Percentiles rank a stretch among this genome's conserved stretches.
Evolutionary conservation across 2,113 vertebrate species (phyloP).

Genomic region (Tinamus guttatus): DNA sequence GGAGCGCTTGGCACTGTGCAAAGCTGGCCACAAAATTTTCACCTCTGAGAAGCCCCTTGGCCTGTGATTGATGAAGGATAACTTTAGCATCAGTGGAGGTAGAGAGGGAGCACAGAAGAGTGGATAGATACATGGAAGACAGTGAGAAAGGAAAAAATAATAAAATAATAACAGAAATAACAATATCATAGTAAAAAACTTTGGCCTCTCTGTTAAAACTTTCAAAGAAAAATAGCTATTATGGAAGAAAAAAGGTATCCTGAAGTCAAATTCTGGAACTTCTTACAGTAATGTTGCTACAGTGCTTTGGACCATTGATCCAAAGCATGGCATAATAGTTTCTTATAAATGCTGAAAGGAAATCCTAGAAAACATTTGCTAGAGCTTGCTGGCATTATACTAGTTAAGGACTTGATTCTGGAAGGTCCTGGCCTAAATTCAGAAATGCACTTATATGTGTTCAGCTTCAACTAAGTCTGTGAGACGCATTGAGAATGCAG

Average conservation of each 20-base stretch:
- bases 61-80: fast-evolving
- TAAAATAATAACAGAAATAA: neutral
- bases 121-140: neutral
- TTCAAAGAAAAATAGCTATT: neutral
- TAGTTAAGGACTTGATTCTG: neutral
- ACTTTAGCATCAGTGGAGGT: neutral
- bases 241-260: neutral
- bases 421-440: neutral
- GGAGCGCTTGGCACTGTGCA: neutral
- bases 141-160: neutral
- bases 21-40: neutral
- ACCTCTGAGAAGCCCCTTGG: fast-evolving
- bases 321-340: neutral
- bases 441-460: slow-evolving; percentile 26
- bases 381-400: neutral
- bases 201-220: slow-evolving; percentile 25
- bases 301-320: neutral
- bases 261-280: neutral
- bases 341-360: neutral
- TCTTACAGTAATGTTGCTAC: slow-evolving; percentile 13
- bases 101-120: neutral
- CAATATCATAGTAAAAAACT: slow-evolving; percentile 22
- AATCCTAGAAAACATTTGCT: neutral
- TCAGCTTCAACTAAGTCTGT: neutral
- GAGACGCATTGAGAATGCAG: neutral